A percentile compares a stretch with the other conserved stretches of the same genome.
phyloP scores from a whole-genome alignment of 2,888 invertebrate genomes.

The Serripes groenlandicus region DNA sequence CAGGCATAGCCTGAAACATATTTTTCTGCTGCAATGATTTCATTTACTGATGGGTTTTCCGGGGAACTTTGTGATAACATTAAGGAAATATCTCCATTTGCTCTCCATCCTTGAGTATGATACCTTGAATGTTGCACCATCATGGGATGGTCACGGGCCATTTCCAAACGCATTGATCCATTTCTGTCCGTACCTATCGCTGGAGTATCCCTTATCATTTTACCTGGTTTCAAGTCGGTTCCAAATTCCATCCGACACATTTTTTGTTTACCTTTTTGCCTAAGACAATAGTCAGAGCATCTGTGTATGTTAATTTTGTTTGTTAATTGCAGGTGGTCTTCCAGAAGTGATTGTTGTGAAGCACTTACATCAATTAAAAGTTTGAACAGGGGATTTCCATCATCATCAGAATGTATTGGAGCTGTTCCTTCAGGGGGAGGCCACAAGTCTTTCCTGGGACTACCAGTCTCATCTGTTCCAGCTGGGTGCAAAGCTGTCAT shows the following conservation, averaged over 20 bases:
- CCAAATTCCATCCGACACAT: constrained; percentile 9
- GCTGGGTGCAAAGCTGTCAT: constrained; percentile 32
- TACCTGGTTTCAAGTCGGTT: too few species aligned
- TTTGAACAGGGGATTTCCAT: constrained; percentile 25
- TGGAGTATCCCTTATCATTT: neutral
- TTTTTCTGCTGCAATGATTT: neutral
- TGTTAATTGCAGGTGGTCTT: constrained; percentile 22
- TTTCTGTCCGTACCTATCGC: constrained; percentile 24
- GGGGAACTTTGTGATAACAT: constrained; percentile 11
- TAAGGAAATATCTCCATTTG: too few species aligned
- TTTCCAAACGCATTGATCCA: neutral
- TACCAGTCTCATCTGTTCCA: constrained; percentile 21
- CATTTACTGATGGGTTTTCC: constrained; percentile 19
- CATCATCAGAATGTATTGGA: constrained; percentile 3
- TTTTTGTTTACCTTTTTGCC: neutral
- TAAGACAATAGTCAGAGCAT: constrained; percentile 27
- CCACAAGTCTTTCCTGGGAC: constrained; percentile 30
- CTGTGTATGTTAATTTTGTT: constrained; percentile 31
- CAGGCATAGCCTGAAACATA: too few species aligned
- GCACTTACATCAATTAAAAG: constrained; percentile 28
- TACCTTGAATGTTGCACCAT: constrained; percentile 31
- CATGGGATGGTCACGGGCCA: constrained; percentile 1
- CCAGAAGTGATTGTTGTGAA: constrained; percentile 5
- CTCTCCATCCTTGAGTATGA: constrained; percentile 34
- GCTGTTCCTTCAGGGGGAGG: constrained; percentile 31